Percentiles rank a stretch among this genome's conserved stretches.
Conservation (phyloP, 1,140 invertebrate genomes). For the Laodelphax striatellus region DNA sequence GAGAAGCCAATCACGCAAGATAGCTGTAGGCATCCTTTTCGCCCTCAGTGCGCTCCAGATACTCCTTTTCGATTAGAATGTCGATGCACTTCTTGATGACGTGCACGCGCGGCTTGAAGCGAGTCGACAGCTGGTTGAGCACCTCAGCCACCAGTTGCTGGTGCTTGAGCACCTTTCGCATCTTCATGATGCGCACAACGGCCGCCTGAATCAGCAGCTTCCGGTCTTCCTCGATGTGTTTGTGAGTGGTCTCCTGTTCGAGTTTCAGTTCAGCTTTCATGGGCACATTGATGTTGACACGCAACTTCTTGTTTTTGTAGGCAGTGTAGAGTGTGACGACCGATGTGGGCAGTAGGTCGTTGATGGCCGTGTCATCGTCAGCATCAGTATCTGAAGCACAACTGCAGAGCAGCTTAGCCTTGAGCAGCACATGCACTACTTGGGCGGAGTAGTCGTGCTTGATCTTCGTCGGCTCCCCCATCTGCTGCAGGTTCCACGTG, state of each 20-base stretch:
- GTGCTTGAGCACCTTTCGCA: constrained; percentile 90
- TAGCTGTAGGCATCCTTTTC: constrained; percentile 96
- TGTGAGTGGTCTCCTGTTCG: constrained; percentile 94
- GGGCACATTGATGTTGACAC: constrained; percentile 97
- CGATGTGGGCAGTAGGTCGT: constrained; percentile 58
- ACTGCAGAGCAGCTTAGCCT: constrained; percentile 68
- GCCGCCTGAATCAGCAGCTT: constrained; percentile 96
- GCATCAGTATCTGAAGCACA: neutral
- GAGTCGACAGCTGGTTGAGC: constrained; percentile 81
- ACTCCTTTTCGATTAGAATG: constrained; percentile 99
- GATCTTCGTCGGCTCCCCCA: constrained; percentile 80
- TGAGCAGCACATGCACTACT: constrained; percentile 77
- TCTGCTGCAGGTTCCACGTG: constrained; percentile 72
- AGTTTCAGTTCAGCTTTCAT: constrained; percentile 94
- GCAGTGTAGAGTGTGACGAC: constrained; percentile 63
- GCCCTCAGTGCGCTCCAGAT: constrained; percentile 90
- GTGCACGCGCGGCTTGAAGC: constrained; percentile 96
- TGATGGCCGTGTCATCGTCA: constrained; percentile 52
- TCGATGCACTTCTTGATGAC: constrained; percentile 99
- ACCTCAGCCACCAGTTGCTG: constrained; percentile 94
- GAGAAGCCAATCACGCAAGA: constrained; percentile 52
- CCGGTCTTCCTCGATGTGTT: constrained; percentile 97
- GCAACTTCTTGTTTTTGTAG: constrained; percentile 95
- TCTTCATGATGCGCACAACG: constrained; percentile 99
- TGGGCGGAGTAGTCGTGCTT: constrained; percentile 72